Evolutionary conservation across 2,888 invertebrate genomes (phyloP).

Genomic region (Poecilus cupreus): DNA sequence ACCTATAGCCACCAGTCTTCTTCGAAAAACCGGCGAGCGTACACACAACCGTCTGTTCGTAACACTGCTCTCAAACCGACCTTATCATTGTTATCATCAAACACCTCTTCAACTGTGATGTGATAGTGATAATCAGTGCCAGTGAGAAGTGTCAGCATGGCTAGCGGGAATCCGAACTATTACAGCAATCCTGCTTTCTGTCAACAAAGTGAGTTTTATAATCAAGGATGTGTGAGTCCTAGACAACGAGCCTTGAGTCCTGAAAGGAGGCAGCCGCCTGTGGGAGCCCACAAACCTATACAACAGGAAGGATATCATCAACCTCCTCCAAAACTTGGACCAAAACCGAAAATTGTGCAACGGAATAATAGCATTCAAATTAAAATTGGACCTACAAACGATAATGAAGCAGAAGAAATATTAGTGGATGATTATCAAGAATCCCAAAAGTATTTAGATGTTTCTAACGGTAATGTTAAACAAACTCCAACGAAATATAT

Average conservation of each 20-base stretch:
- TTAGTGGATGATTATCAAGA: slow-evolving; percentile 71
- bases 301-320: slow-evolving; percentile 62
- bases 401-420: slow-evolving; percentile 70
- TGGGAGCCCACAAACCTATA: slow-evolving; percentile 69
- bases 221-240: slow-evolving; percentile 61
- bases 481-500: background rate
- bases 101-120: background rate
- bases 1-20: slow-evolving; percentile 59
- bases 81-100: background rate
- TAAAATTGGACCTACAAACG: slow-evolving; percentile 48
- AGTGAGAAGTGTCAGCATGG: slow-evolving; percentile 4
- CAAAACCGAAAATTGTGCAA: slow-evolving; percentile 63
- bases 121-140: slow-evolving; percentile 19
- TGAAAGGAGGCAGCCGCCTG: slow-evolving; percentile 68
- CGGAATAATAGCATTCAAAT: slow-evolving; percentile 29
- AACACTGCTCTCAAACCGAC: background rate
- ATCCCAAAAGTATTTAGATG: slow-evolving; percentile 41
- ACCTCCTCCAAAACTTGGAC: slow-evolving; percentile 65
- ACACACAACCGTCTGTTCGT: background rate
- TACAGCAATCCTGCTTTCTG: slow-evolving; percentile 89
- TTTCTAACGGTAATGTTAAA: slow-evolving; percentile 40
- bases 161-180: slow-evolving; percentile 73
- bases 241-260: slow-evolving; percentile 56
- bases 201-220: slow-evolving; percentile 82
- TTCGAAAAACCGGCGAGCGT: slow-evolving; percentile 23